A percentile compares a stretch with the other conserved stretches of the same genome.
phyloP scores from a whole-genome alignment of 2,113 vertebrate genomes.

The Aythya baeri region DNA sequence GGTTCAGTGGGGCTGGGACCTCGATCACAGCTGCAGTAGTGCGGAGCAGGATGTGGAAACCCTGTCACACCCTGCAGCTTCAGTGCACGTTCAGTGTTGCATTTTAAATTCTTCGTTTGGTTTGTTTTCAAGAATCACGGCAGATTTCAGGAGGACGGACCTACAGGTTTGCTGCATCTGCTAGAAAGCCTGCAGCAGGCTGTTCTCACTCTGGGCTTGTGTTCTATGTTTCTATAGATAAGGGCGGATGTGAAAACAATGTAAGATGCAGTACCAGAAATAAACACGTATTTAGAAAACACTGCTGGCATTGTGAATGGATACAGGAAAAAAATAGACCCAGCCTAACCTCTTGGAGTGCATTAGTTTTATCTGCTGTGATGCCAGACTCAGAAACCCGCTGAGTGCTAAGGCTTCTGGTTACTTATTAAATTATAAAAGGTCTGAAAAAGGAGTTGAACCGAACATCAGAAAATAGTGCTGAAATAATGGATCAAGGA shows the following conservation, averaged over 20 bases:
- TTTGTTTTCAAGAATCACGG: not conserved
- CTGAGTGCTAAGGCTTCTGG: not conserved
- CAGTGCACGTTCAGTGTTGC: accelerated
- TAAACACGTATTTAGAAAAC: not conserved
- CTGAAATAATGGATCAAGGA: not conserved
- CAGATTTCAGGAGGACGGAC: not conserved
- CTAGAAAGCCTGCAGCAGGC: accelerated
- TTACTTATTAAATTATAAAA: not conserved
- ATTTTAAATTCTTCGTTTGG: not conserved
- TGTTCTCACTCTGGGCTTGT: accelerated
- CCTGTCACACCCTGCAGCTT: not conserved
- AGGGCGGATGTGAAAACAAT: accelerated
- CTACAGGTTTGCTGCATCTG: not conserved
- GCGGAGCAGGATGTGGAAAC: not conserved
- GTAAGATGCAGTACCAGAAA: not conserved
- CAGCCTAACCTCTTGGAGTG: not conserved
- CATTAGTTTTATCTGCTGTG: not conserved
- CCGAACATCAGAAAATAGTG: not conserved
- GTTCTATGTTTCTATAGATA: accelerated
- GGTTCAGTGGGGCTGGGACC: not conserved
- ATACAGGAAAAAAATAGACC: not conserved
- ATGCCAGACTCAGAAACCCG: not conserved
- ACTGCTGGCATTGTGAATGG: not conserved
- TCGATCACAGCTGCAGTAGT: not conserved
- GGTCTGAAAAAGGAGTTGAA: not conserved